phyloP scores from a whole-genome alignment of 2,797 vertebrate genomes.

The Myotis vivesi region DNA sequence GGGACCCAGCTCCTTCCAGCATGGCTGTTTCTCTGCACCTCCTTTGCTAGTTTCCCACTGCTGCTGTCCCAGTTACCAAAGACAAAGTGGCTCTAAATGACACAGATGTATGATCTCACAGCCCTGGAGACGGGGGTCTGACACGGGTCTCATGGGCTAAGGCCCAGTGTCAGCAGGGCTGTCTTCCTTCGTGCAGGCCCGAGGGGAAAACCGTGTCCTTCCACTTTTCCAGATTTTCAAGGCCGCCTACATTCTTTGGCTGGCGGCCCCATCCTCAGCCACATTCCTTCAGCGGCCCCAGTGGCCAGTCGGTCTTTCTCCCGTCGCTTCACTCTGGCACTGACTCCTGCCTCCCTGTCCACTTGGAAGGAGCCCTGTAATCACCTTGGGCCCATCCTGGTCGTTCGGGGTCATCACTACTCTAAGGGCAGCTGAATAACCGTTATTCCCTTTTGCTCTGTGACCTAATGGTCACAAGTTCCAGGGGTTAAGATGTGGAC shows the following conservation, averaged over 20 bases:
- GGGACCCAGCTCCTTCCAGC: not conserved
- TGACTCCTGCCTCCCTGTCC: not conserved
- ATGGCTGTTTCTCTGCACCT: fast-evolving
- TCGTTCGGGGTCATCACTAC: fast-evolving
- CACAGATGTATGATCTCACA: fast-evolving
- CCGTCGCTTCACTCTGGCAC: fast-evolving
- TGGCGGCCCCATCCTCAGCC: not conserved
- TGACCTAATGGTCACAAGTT: fast-evolving
- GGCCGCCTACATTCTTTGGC: not conserved
- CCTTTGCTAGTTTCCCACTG: fast-evolving
- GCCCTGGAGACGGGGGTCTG: not conserved
- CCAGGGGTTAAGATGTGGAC: not conserved
- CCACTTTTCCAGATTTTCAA: not conserved
- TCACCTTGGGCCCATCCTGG: not conserved
- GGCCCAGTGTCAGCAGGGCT: not conserved
- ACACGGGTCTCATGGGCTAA: fast-evolving
- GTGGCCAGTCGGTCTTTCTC: not conserved
- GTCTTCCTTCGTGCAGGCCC: not conserved
- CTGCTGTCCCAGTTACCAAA: not conserved
- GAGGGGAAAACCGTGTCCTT: too few species aligned
- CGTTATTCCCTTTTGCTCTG: not conserved
- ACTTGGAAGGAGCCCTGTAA: not conserved
- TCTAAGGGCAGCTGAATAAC: not conserved
- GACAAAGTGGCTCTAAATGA: not conserved
- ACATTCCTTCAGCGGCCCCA: not conserved